Evolutionary conservation across 2,888 invertebrate genomes (phyloP), one percentile per base, ranked within the genome.

Genomic region (Xylophagus ater): DNA sequence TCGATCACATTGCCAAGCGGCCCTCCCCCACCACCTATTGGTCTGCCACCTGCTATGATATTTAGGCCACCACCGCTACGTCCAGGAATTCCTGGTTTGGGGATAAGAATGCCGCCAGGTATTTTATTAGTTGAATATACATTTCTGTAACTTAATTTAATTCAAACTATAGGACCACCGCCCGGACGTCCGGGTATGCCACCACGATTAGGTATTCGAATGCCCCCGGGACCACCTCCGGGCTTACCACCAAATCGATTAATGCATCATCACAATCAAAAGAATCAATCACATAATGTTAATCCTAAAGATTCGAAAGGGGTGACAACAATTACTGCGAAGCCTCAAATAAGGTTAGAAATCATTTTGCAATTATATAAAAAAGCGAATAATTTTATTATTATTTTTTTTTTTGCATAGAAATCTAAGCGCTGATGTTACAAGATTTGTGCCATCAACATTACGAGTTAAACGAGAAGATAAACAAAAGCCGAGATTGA

Each of bases 381-480:
- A n/a, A n/a, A n/a, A n/a, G n/a, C n/a, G n/a, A n/a, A n/a, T n/a
- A n/a, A n/a, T n/a, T n/a, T n/a, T n/a, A n/a, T n/a, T n/a, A n/a
- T n/a, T n/a, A n/a, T n/a, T n/a, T n/a, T n/a, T n/a, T n/a, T n/a
- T n/a, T n/a, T n/a, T n/a, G n/a, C n/a, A n/a, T n/a, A 63, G 65
- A 49, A 90, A 89, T 66, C 68, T 92, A 23, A 87, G 86, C 23
- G 89, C 88, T 1, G 97, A 98, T 64, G 88, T 96, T 1, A 98
- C 96, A 0, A 71, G 92, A 41, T 96, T 97, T 66, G 83, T 92
- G 32, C 96, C 96, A 0, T 92, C 92, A 0, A 82, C 96, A 1
- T 68, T 97, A 36, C 74, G 93, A 42, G 84, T 96, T 2, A 93
- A 92, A 59, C 73, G 93, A 30, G 86, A 87, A 50, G 87, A 88